Conservation (phyloP, 2,113 vertebrate genomes). For the Serranochromis macrocephalus region DNA sequence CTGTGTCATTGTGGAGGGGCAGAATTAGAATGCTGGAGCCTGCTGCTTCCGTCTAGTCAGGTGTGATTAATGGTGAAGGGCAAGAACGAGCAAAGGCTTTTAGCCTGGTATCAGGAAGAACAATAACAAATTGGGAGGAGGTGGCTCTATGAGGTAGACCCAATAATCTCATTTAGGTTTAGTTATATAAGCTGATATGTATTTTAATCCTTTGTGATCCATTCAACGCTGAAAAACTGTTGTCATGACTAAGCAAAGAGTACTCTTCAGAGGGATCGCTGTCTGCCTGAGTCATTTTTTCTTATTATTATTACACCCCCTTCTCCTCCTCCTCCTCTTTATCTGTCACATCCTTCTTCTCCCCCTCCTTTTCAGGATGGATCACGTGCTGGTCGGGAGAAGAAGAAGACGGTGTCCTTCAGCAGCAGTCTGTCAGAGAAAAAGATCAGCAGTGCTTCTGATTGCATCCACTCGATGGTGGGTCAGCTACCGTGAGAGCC, state of each 20-base stretch:
- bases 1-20: conserved; percentile 1
- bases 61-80: conserved; percentile 58
- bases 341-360: not conserved
- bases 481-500: not conserved
- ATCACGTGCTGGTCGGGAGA: conserved; percentile 83
- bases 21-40: conserved; percentile 29
- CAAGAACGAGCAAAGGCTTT: conserved; percentile 51
- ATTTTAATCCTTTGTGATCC: conserved; percentile 40
- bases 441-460: conserved; percentile 89
- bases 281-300: not conserved
- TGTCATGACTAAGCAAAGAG: not conserved
- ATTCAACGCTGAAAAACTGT: not conserved
- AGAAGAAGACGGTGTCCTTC: conserved; percentile 92
- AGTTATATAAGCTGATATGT: conserved; percentile 40
- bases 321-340: not conserved
- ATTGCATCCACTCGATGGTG: conserved; percentile 90
- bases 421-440: conserved; percentile 92
- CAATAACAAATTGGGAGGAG: conserved; percentile 40
- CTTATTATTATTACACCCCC: not conserved
- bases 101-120: conserved; percentile 30
- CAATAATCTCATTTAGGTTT: conserved; percentile 48
- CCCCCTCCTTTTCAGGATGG: conserved; percentile 74
- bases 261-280: not conserved
- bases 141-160: not conserved
- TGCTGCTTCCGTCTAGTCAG: conserved; percentile 35